Evolutionary conservation across 2,797 vertebrate species (phyloP).

Genomic region (Dallia pectoralis): DNA sequence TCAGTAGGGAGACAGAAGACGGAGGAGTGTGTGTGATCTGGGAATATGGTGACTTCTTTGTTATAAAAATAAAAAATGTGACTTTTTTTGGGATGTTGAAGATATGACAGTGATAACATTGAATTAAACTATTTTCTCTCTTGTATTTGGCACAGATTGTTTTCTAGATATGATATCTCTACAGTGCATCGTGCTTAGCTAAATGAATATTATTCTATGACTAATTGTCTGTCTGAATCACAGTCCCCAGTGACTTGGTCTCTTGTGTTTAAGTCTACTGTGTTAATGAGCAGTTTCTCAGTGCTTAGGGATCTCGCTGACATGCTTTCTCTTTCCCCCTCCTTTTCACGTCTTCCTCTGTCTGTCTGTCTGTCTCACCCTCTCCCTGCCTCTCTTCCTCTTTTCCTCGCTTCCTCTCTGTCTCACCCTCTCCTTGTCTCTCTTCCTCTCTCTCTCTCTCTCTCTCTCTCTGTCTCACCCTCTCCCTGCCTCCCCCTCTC

Average conservation of each 20-base stretch:
- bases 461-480: neutral
- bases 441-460: neutral
- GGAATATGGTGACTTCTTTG: neutral
- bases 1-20: conserved; percentile 47
- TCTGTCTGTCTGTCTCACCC: too few species aligned
- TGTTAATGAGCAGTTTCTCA: conserved; percentile 79
- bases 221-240: neutral
- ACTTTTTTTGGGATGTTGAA: neutral
- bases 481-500: too few species aligned
- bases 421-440: conserved; percentile 29
- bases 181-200: conserved; percentile 65
- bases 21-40: neutral
- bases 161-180: conserved; percentile 50
- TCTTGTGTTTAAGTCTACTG: conserved; percentile 74
- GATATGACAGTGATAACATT: neutral
- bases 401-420: conserved; percentile 58
- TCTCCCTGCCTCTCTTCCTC: neutral
- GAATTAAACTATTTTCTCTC: neutral
- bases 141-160: neutral
- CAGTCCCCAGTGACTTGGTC: conserved; percentile 59
- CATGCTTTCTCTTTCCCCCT: conserved; percentile 14
- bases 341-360: too few species aligned
- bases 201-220: neutral
- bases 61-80: neutral
- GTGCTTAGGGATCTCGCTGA: conserved; percentile 74